phyloP scores from a whole-genome alignment of 2,797 vertebrate genomes.

The Enteromius fasciolatus region DNA sequence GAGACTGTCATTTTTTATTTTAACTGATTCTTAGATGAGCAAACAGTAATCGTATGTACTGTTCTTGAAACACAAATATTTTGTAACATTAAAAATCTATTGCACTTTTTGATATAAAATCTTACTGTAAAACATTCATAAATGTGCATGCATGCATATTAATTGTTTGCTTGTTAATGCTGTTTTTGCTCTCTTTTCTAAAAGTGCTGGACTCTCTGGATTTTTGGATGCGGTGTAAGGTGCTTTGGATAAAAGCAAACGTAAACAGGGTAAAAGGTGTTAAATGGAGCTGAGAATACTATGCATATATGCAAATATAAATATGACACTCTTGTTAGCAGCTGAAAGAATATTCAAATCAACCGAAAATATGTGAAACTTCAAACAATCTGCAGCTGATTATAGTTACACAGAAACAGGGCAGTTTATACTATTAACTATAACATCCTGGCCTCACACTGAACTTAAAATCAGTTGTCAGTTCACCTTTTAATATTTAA shows the following conservation, averaged over 20 bases:
- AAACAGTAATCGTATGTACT: not conserved
- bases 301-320: not conserved
- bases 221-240: not conserved
- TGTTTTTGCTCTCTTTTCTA: not conserved
- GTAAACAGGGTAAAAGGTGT: not conserved
- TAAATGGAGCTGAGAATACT: not conserved
- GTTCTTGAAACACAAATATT: not conserved
- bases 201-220: not conserved
- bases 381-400: not conserved
- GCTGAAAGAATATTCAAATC: not conserved
- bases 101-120: not conserved
- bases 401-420: not conserved
- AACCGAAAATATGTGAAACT: not conserved
- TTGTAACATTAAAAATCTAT: not conserved
- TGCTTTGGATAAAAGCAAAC: not conserved
- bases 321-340: not conserved
- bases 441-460: not conserved
- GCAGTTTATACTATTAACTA: not conserved
- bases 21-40: not conserved
- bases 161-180: not conserved
- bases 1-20: not conserved
- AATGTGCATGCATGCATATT: too few species aligned
- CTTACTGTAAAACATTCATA: not conserved
- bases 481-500: too few species aligned
- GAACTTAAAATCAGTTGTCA: too few species aligned